A percentile compares a stretch with the other conserved stretches of the same genome.
Evolutionary conservation across 2,888 invertebrate species (phyloP).

Genomic region (Caradrina clavipalpis): DNA sequence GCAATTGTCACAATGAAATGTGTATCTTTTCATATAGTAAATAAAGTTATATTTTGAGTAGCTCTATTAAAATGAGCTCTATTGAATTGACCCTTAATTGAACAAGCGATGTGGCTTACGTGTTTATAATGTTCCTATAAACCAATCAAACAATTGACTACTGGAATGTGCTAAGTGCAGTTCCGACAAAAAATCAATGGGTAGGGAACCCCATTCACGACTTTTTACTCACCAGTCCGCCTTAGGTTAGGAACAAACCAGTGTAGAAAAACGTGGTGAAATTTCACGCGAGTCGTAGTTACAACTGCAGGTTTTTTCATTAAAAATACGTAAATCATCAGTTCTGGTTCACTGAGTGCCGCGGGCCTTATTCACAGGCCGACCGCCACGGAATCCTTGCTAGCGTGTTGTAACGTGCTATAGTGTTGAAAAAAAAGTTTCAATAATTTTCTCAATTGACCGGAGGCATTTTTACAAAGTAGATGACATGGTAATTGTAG

Average conservation of each 20-base stretch:
- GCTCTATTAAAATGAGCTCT: too few species aligned
- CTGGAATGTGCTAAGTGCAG: neutral
- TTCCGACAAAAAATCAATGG: neutral
- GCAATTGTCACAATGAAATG: too few species aligned
- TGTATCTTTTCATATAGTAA: too few species aligned
- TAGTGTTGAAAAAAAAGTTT: slow-evolving; percentile 37
- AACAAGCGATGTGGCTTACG: neutral
- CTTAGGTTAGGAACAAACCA: slow-evolving; percentile 11
- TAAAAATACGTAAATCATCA: neutral
- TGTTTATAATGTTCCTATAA: neutral
- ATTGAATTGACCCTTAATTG: too few species aligned
- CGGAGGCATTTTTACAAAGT: slow-evolving; percentile 29
- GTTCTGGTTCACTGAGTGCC: slow-evolving; percentile 4
- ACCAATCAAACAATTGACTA: neutral
- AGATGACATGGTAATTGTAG: slow-evolving; percentile 17
- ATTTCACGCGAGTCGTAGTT: slow-evolving; percentile 1
- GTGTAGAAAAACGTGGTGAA: neutral
- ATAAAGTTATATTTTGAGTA: too few species aligned
- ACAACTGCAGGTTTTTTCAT: slow-evolving; percentile 5
- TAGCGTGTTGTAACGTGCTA: slow-evolving; percentile 14
- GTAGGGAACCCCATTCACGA: neutral
- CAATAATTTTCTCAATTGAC: slow-evolving; percentile 24
- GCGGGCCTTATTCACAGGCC: slow-evolving; percentile 7
- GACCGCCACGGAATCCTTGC: neutral
- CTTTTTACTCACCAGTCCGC: neutral